A percentile compares a stretch with the other conserved stretches of the same genome.
Conservation (phyloP, 2,113 vertebrate genomes). For the Podiceps cristatus region DNA sequence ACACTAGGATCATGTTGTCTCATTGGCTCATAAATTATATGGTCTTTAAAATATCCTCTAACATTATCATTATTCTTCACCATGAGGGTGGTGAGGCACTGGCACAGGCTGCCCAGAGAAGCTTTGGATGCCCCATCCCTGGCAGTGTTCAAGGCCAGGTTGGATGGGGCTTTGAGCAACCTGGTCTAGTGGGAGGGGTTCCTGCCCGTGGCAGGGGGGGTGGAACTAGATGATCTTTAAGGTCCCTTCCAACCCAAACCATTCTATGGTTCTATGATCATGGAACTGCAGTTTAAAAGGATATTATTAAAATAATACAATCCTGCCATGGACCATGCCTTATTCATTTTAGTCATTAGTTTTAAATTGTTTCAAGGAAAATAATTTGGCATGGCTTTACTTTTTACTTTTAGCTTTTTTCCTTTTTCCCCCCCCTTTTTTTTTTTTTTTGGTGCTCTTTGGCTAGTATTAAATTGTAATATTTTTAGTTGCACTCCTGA, state of each 20-base stretch:
- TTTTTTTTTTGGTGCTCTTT: not conserved
- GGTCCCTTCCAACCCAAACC: too few species aligned
- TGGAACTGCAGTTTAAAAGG: not conserved
- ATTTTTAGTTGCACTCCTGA: not conserved
- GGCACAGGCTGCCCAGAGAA: too few species aligned
- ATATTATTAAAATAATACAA: not conserved
- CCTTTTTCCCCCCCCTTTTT: not conserved
- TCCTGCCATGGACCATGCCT: not conserved
- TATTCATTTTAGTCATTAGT: not conserved
- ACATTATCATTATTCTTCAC: not conserved
- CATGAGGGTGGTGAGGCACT: too few species aligned
- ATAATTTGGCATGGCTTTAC: not conserved
- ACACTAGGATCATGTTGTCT: not conserved
- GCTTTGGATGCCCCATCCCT: too few species aligned
- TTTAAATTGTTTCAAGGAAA: conserved; percentile 16
- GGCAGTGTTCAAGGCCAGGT: too few species aligned
- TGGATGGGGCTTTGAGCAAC: too few species aligned
- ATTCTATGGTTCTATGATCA: not conserved
- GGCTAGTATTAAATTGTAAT: not conserved
- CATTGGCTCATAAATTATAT: not conserved
- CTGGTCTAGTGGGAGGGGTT: too few species aligned
- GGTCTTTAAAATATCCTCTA: not conserved
- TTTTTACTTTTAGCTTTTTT: not conserved
- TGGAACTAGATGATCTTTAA: too few species aligned
- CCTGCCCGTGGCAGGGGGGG: too few species aligned